phyloP scores from a whole-genome alignment of 2,797 vertebrate species.

The Chelmon rostratus region DNA sequence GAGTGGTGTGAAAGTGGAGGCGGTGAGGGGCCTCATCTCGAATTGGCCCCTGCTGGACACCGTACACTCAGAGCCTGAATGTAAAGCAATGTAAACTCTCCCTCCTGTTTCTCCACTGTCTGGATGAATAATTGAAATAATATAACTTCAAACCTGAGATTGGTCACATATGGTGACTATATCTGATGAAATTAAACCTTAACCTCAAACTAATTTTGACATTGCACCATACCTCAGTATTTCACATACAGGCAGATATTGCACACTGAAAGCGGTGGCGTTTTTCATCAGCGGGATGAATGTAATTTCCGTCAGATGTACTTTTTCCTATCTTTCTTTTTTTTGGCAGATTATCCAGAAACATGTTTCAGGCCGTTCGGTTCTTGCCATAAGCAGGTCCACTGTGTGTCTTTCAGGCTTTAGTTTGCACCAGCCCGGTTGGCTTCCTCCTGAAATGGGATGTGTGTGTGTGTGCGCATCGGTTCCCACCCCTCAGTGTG shows the following conservation, averaged over 20 bases:
- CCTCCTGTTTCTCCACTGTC: neutral
- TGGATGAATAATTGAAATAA: neutral
- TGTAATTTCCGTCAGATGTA: constrained; percentile 7
- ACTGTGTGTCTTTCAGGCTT: constrained; percentile 24
- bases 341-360: constrained; percentile 19
- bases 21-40: neutral
- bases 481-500: constrained; percentile 42
- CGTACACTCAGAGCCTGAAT: neutral
- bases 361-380: constrained; percentile 38
- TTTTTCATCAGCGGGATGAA: neutral
- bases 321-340: constrained; percentile 13
- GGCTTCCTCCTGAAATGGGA: constrained; percentile 48
- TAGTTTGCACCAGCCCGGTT: constrained; percentile 43
- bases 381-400: constrained; percentile 25
- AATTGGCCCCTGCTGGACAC: constrained; percentile 11
- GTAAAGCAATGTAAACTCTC: neutral
- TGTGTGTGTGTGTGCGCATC: constrained; percentile 29
- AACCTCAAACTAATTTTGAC: neutral
- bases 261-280: neutral
- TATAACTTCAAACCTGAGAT: neutral
- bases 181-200: neutral
- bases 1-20: constrained; percentile 10
- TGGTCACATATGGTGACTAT: neutral
- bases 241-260: neutral
- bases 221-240: neutral